Percentiles rank a stretch among this genome's conserved stretches.
phyloP scores from a whole-genome alignment of 2,888 invertebrate species.

The Digitonthophagus gazella region DNA sequence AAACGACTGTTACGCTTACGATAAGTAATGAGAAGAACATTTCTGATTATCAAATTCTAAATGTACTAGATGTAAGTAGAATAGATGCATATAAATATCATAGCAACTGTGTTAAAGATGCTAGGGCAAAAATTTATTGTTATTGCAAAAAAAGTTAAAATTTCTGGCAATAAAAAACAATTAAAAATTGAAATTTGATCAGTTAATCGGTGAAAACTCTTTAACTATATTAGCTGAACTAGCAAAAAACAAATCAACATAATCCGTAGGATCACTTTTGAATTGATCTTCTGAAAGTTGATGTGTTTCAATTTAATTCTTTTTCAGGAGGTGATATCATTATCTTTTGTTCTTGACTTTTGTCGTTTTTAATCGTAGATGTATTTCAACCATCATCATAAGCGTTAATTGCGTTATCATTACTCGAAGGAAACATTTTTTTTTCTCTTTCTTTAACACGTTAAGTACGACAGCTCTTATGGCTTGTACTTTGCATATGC shows the following conservation, averaged over 20 bases:
- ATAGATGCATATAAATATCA: slow-evolving; percentile 56
- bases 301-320: not conserved
- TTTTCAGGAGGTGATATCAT: too few species aligned
- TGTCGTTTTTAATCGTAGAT: not conserved
- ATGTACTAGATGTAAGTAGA: slow-evolving; percentile 64
- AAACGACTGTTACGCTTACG: slow-evolving; percentile 60
- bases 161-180: too few species aligned
- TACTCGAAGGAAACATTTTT: not conserved
- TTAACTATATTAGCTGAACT: not conserved
- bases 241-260: not conserved
- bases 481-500: too few species aligned
- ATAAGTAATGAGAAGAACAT: slow-evolving; percentile 33
- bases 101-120: slow-evolving; percentile 55
- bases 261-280: not conserved
- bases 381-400: not conserved
- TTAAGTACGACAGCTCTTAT: too few species aligned
- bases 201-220: too few species aligned
- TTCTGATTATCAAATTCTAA: slow-evolving; percentile 40
- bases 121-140: slow-evolving; percentile 59
- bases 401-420: not conserved
- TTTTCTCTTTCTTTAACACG: not conserved
- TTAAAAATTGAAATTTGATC: too few species aligned
- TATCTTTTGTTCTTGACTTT: not conserved
- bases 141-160: slow-evolving; percentile 49
- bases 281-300: not conserved